Conservation (phyloP, 2,888 invertebrate genomes). For the Patella caerulea region DNA sequence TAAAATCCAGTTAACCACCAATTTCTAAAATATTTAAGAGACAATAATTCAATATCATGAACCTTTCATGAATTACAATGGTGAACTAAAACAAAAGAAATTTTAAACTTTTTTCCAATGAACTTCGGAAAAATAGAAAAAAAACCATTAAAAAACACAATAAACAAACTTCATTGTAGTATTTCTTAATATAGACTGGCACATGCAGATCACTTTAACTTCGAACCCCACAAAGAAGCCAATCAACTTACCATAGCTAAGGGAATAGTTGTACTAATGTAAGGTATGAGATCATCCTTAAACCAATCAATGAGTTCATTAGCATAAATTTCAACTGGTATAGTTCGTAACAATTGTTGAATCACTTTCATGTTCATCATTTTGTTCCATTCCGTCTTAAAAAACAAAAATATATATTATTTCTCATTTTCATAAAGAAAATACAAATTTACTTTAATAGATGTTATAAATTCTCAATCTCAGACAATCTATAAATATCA, state of each 20-base stretch:
- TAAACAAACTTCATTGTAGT: too few relatives aligned
- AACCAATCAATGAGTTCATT: constrained; percentile 48
- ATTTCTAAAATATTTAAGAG: constrained; percentile 46
- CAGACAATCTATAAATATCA: too few relatives aligned
- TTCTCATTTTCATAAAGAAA: too few relatives aligned
- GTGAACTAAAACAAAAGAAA: background rate
- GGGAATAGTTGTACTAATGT: constrained; percentile 48
- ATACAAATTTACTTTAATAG: too few relatives aligned
- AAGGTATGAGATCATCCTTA: constrained; percentile 56
- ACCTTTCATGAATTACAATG: background rate
- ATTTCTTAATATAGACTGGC: too few relatives aligned
- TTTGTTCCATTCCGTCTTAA: constrained; percentile 47
- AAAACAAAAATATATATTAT: constrained; percentile 3
- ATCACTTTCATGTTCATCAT: constrained; percentile 43
- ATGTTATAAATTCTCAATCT: too few relatives aligned
- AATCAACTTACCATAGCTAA: constrained; percentile 50
- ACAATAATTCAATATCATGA: constrained; percentile 11
- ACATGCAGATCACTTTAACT: too few relatives aligned
- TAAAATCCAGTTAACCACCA: constrained; percentile 55
- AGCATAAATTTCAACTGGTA: constrained; percentile 48
- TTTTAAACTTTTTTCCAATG: too few relatives aligned
- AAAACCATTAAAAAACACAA: too few relatives aligned
- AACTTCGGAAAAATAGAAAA: too few relatives aligned
- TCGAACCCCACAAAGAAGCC: too few relatives aligned
- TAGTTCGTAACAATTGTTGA: constrained; percentile 47